These are phyloP conservation scores for Pollenia angustigena DNA, from an alignment of 2,888 invertebrate genomes.

Conservation along the genomic window DNA sequence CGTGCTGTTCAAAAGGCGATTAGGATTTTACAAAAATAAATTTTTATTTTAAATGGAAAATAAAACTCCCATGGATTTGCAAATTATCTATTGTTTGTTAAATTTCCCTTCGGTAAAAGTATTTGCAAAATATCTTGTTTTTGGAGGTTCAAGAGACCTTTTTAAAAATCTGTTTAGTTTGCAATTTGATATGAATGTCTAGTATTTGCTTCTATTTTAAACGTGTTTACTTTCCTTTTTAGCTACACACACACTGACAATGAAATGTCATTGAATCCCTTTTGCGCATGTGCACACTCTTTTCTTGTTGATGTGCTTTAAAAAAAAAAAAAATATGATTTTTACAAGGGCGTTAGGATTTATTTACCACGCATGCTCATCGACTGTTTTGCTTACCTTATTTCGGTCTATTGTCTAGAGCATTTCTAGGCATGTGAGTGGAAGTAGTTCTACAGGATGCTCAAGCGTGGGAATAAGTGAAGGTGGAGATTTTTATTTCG, in stretches of 20 bases:
- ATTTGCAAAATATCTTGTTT: slow-evolving; percentile 50
- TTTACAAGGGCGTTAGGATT: slow-evolving; percentile 50
- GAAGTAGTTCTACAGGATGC: slow-evolving; percentile 47
- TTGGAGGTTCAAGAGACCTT: not conserved
- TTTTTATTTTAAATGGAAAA: not conserved
- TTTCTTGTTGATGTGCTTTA: not conserved
- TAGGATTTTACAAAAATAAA: not conserved
- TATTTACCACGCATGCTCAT: slow-evolving; percentile 18
- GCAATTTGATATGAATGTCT: slow-evolving; percentile 59
- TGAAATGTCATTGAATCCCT: slow-evolving; percentile 39
- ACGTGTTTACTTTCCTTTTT: not conserved
- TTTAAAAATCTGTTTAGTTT: slow-evolving; percentile 4
- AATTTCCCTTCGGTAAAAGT: slow-evolving; percentile 26
- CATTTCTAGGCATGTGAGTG: not conserved
- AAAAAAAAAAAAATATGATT: slow-evolving; percentile 59
- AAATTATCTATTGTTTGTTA: slow-evolving; percentile 32
- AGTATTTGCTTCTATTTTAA: slow-evolving; percentile 19
- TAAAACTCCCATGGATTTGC: slow-evolving; percentile 7
- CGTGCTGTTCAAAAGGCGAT: slow-evolving; percentile 12
- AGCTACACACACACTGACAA: not conserved
- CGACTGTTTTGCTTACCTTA: not conserved
- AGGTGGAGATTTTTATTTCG: slow-evolving; percentile 40
- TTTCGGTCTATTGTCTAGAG: not conserved
- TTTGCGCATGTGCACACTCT: slow-evolving; percentile 12
- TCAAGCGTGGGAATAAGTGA: slow-evolving; percentile 64